Conservation (phyloP, 2,888 invertebrate genomes). For the Stegophylla sp. region DNA sequence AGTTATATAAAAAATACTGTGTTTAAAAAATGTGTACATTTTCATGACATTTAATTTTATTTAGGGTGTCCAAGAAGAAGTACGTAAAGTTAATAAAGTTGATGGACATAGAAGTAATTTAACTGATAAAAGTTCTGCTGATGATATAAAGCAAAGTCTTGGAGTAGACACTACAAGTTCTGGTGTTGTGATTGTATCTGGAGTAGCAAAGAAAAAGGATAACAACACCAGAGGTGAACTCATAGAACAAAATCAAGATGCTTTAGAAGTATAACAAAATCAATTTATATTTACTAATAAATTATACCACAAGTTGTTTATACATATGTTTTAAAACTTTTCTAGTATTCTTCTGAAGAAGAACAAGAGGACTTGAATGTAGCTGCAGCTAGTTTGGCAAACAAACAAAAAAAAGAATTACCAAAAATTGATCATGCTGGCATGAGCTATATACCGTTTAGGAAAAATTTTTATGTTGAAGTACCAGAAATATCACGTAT, state of each 20-base stretch:
- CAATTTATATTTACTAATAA: background rate
- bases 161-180: slow-evolving; percentile 65
- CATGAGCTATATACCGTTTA: slow-evolving; percentile 86
- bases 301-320: too few species aligned
- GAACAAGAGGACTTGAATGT: slow-evolving; percentile 93
- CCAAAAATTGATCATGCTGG: slow-evolving; percentile 90
- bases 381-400: slow-evolving; percentile 84
- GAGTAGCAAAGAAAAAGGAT: slow-evolving; percentile 79
- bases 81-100: slow-evolving; percentile 78
- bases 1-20: too few species aligned
- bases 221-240: slow-evolving; percentile 90
- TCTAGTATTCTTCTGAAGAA: slow-evolving; percentile 92
- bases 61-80: slow-evolving; percentile 76
- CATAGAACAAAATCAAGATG: slow-evolving; percentile 99
- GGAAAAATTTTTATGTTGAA: slow-evolving; percentile 97
- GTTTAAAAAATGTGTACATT: background rate
- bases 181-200: slow-evolving; percentile 81
- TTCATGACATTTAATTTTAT: slow-evolving; percentile 61
- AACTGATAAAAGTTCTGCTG: slow-evolving; percentile 64
- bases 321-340: background rate
- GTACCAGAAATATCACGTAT: slow-evolving; percentile 92
- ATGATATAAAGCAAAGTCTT: slow-evolving; percentile 64
- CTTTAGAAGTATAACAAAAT: slow-evolving; percentile 71
- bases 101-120: slow-evolving; percentile 69
- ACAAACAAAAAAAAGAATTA: slow-evolving; percentile 89